A percentile compares a stretch with the other conserved stretches of the same genome.
These are phyloP conservation scores for Halcyon malimbica DNA, from an alignment of 2,113 vertebrate genomes.

Conservation along the genomic window DNA sequence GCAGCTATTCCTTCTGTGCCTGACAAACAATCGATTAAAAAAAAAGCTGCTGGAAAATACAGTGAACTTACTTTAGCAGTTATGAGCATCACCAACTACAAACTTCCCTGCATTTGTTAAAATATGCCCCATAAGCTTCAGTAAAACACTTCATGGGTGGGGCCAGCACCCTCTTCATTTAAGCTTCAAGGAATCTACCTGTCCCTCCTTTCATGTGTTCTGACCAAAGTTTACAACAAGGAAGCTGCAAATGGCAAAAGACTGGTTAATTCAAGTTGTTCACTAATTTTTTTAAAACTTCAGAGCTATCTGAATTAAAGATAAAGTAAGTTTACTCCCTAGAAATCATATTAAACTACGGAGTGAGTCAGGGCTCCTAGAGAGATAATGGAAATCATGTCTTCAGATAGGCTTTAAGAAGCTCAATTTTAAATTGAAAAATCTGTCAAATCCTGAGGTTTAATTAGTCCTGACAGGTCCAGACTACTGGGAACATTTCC, in stretches of 20 bases:
- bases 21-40: background rate
- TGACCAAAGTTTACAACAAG: background rate
- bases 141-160: background rate
- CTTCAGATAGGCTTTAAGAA: background rate
- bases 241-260: background rate
- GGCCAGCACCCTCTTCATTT: background rate
- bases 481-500: background rate
- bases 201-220: background rate
- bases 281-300: background rate
- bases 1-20: rapidly evolving
- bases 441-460: background rate
- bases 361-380: background rate
- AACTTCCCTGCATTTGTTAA: background rate
- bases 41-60: background rate
- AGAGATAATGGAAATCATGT: background rate
- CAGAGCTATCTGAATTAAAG: background rate
- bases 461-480: conserved; percentile 45
- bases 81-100: background rate
- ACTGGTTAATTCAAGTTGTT: background rate
- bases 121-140: background rate
- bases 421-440: conserved; percentile 11
- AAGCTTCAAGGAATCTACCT: background rate
- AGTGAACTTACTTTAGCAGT: background rate
- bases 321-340: conserved; percentile 4
- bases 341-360: background rate